Base-by-base conservation (phyloP, 1,140 invertebrate genomes). In the Proales similis region DNA sequence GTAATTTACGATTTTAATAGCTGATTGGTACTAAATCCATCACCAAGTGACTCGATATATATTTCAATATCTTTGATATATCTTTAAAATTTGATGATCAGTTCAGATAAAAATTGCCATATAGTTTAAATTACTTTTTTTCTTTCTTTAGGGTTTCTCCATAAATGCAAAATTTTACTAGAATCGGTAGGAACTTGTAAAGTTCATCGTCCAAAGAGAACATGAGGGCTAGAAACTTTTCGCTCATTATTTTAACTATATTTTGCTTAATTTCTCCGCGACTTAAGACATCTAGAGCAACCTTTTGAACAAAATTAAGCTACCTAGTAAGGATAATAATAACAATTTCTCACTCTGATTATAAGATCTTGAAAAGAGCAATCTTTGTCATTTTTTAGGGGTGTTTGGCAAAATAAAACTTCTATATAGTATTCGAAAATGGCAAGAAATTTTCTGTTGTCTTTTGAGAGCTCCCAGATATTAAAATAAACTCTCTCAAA, bases 61-160 rank as follows among this genome's bases (percentile, higher is more conserved):
- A 57, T 42, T 57, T 57, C 51, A 57, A 57, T 57, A 14, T 57
- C 51, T 3, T 29, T 38, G 4, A 57, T 57, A n/a, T 53, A 53
- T 14, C 48, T 53, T 19, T 33, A 47, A 47, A 48, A n/a, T n/a
- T 5, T 24, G 33, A 48, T 12, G 12, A 33, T 19, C 5, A 51
- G 24, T 33, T 30, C 9, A 26, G 30, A 20, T 30, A 36, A 5
- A 51, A 14, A 26, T 11, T 14, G 6, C 17, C 24, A 27, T 22
- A 39, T 9, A 51, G 14, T 19, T n/a, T 2, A 11, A 17, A 22
- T 22, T 42, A 57, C 51, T 57, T 57, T 57, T 57, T 57, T 26
- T 57, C 51, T 36, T 57, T 57, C 11, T 29, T 6, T 12, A 42
- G 45, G 45, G 45, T 42, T 17, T 57, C 51, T 0, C 51, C 51